Evolutionary conservation across 1,140 invertebrate genomes (phyloP), one percentile per base, ranked within the genome.

Genomic region (Zaprionus ornatus): DNA sequence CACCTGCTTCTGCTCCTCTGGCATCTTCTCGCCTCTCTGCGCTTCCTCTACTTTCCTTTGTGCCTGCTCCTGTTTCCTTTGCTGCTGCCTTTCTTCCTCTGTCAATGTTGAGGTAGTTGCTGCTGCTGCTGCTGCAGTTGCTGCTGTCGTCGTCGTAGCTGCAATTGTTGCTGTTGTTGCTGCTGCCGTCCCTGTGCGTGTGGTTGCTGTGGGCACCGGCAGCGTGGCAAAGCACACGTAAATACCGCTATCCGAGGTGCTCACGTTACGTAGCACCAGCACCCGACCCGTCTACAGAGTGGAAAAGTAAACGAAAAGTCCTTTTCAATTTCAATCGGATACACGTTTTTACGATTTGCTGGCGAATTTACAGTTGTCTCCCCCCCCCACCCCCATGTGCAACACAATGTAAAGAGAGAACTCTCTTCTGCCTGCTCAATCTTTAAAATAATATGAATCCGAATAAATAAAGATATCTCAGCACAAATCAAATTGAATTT

Each of bases 161-260:
- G 61, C 59, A 55, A 10, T 32, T 32, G 66, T 56, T 52, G 65
- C 50, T 32, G 69, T 64, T 54, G 71, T 56, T 52, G 65, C 50
- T 32, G 69, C 62, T 54, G 71, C 55, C 25, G 65, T 61, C 12
- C 29, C 29, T 32, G 29, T 32, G 29, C 29, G 29, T 32, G 29
- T 32, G 29, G 80, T 45, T 42, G 69, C 52, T 29, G 66, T 45
- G 74, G 62, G 40, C 27, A 71, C 50, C 35, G 90, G 79, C 70
- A 88, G 25, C 19, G 81, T 78, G 35, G 90, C 82, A 60, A 92
- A 91, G 66, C 91, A 92, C n/a, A 92, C 80, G 45, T 92, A 92
- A 35, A 91, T 80, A 62, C 91, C 91, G 55, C 73, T 64, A 70
- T 92, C 91, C 42, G 66, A 37, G n/a, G 78, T 77, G 60, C 74